phyloP scores from a whole-genome alignment of 2,888 invertebrate genomes.

The Coremacera marginata region DNA sequence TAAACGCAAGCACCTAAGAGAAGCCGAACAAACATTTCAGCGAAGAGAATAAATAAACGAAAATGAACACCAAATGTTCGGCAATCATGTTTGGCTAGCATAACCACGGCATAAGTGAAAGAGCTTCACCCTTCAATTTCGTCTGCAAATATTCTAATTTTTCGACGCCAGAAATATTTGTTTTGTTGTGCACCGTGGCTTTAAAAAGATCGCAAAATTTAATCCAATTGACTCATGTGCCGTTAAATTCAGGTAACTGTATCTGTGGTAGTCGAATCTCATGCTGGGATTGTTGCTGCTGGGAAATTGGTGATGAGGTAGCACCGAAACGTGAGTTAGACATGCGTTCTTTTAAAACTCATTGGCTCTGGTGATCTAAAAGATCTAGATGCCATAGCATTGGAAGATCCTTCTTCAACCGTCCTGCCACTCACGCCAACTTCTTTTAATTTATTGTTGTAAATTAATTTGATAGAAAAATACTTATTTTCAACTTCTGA shows the following conservation, averaged over 20 bases:
- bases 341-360: background rate
- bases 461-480: background rate
- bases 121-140: slow-evolving; percentile 42
- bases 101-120: slow-evolving; percentile 39
- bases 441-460: background rate
- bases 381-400: background rate
- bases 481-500: background rate
- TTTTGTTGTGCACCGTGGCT: slow-evolving; percentile 36
- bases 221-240: slow-evolving; percentile 34
- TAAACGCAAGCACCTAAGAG: too few species aligned
- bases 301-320: background rate
- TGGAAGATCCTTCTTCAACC: background rate
- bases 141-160: slow-evolving; percentile 43
- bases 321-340: background rate
- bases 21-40: too few species aligned
- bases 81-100: too few species aligned
- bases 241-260: slow-evolving; percentile 42
- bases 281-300: background rate
- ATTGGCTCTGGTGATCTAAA: slow-evolving; percentile 3
- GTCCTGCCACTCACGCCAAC: background rate
- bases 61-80: too few species aligned
- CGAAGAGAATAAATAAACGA: too few species aligned
- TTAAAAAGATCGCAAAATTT: slow-evolving; percentile 42
- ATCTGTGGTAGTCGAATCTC: slow-evolving; percentile 41
- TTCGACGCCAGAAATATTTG: slow-evolving; percentile 38